Base-by-base conservation (phyloP, 2,888 invertebrate species). In the Caradrina clavipalpis region DNA sequence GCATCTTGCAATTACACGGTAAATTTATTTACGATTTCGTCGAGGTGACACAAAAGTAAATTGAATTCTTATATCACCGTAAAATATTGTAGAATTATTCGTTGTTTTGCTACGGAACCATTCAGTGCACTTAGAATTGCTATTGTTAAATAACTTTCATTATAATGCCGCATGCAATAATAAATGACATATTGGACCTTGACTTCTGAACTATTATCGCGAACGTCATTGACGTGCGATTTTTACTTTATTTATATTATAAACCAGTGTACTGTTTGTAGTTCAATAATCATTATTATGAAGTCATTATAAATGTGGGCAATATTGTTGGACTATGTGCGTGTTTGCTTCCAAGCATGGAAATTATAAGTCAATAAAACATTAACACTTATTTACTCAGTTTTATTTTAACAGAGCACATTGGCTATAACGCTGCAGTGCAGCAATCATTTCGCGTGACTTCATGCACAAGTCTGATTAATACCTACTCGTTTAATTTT, bases 181-280 rank as follows among this genome's bases (percentile, higher is more conserved):
- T 65, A 59, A 64, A 73, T 77, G 10, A 64, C 63, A 55, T 57
- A 22, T 58, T 53, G 2, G 59, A 66, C 78, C 74, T 81, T 83
- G 78, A 81, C 73, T 72, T 60, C 59, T 78, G 78, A 78, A 70
- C 74, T 73, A 53, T 58, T 71, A 63, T 73, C 54, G 59, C 21
- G 57, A 66, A 47, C 73, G 70, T 75, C 62, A 75, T 55, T 65
- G 47, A 2, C 50, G 50, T 80, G 72, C 49, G 54, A 69, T 76
- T 82, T 76, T 81, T 74, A 67, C 45, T 49, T 73, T 31, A 62
- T 21, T 26, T 51, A 42, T 54, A 31, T 42, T 62, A 17, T 17
- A 55, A 42, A 51, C 4, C 6, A 51, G 47, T 56, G 26, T 60
- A 57, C 11, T 42, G 60, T 73, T 51, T 39, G 22, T 54, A 35